These are phyloP conservation scores for Melanotaenia boesemani DNA, from an alignment of 2,797 vertebrate genomes.

Conservation along the genomic window DNA sequence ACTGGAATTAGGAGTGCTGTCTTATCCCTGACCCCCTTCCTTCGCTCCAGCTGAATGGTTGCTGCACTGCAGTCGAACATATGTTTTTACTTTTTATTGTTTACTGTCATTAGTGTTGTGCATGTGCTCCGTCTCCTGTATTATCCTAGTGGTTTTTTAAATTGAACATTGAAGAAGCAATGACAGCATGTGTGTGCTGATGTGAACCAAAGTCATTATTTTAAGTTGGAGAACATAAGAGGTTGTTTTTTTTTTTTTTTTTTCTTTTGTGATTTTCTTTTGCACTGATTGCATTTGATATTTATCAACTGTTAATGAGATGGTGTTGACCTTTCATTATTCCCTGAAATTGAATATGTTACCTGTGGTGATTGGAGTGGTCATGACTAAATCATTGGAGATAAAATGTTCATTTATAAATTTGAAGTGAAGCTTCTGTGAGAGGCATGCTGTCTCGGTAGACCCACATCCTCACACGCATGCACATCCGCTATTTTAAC, in stretches of 20 bases:
- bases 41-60: constrained; percentile 43
- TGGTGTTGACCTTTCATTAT: constrained; percentile 66
- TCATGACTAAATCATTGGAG: constrained; percentile 51
- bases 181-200: constrained; percentile 7
- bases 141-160: constrained; percentile 22
- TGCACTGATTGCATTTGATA: constrained; percentile 68
- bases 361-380: constrained; percentile 56
- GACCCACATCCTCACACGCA: constrained; percentile 5
- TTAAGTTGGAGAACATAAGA: constrained; percentile 20
- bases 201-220: constrained; percentile 6
- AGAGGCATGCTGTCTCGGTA: constrained; percentile 18
- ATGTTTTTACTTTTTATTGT: constrained; percentile 28
- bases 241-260: constrained; percentile 5
- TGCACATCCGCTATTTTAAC: neutral
- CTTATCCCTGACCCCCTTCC: constrained; percentile 46
- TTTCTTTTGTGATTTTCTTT: constrained; percentile 25
- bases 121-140: neutral
- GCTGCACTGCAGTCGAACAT: constrained; percentile 38
- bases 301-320: constrained; percentile 72
- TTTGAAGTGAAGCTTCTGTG: constrained; percentile 33
- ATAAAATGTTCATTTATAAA: constrained; percentile 43
- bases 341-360: constrained; percentile 61
- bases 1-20: constrained; percentile 55
- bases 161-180: constrained; percentile 1
- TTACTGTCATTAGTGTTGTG: neutral